Percentiles rank a stretch among this genome's conserved stretches.
Conservation (phyloP, 2,888 invertebrate species). For the Tenthredo distinguenda region DNA sequence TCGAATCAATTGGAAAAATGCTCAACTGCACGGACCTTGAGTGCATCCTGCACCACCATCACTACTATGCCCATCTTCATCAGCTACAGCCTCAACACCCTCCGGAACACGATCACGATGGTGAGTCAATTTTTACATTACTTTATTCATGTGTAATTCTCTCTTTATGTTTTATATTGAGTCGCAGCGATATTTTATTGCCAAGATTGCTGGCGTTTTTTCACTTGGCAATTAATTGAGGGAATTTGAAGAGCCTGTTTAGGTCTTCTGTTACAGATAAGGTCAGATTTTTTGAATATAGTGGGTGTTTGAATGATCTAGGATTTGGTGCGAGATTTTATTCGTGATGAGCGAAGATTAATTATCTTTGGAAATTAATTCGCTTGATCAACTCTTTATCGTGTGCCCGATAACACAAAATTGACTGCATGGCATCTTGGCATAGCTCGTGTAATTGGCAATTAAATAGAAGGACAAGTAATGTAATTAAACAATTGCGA, state of each 20-base stretch:
- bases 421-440: slow-evolving; percentile 39
- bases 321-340: background rate
- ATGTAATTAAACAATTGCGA: slow-evolving; percentile 48
- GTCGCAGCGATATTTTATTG: background rate
- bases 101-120: slow-evolving; percentile 84
- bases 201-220: background rate
- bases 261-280: background rate
- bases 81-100: slow-evolving; percentile 85
- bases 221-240: background rate
- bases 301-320: background rate
- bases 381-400: background rate
- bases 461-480: slow-evolving; percentile 45
- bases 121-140: slow-evolving; percentile 59
- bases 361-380: slow-evolving; percentile 11
- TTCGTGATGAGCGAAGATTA: background rate
- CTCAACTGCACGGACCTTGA: slow-evolving; percentile 89
- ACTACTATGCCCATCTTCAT: slow-evolving; percentile 87
- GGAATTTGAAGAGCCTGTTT: background rate
- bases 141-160: slow-evolving; percentile 11
- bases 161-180: background rate
- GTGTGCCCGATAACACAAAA: slow-evolving; percentile 15
- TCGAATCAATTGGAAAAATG: slow-evolving; percentile 78
- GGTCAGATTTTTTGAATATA: background rate
- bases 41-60: slow-evolving; percentile 88
- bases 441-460: slow-evolving; percentile 38